A percentile compares a stretch with the other conserved stretches of the same genome.
phyloP scores from a whole-genome alignment of 2,888 invertebrate species.

The Leptinotarsa juncta region DNA sequence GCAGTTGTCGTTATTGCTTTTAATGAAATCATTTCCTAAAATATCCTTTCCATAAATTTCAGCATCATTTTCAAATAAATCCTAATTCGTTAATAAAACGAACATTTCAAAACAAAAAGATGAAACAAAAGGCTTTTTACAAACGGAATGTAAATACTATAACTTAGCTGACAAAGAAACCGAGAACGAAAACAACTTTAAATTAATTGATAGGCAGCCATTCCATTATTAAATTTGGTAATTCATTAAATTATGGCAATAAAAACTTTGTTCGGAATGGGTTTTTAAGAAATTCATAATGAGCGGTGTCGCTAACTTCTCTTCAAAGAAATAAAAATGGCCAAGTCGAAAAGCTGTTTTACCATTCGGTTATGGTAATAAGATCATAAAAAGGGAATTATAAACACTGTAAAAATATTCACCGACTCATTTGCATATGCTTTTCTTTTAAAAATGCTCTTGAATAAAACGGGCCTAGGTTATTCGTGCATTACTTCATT shows the following conservation, averaged over 20 bases:
- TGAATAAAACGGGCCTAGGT: constrained; percentile 21
- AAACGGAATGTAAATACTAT: constrained; percentile 49
- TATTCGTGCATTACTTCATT: constrained; percentile 23
- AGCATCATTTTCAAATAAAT: constrained; percentile 19
- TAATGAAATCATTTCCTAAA: neutral
- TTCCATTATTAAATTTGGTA: constrained; percentile 52
- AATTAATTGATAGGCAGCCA: constrained; percentile 49
- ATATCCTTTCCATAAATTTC: neutral
- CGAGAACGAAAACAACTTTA: constrained; percentile 43
- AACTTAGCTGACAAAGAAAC: constrained; percentile 44
- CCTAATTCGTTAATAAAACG: constrained; percentile 48
- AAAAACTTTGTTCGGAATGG: constrained; percentile 53
- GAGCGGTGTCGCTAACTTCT: constrained; percentile 52
- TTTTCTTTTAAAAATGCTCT: constrained; percentile 24
- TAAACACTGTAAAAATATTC: constrained; percentile 67
- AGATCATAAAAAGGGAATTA: constrained; percentile 65
- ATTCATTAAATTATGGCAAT: constrained; percentile 56
- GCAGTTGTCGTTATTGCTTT: too few relatives aligned
- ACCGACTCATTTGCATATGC: constrained; percentile 54
- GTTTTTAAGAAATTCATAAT: constrained; percentile 57
- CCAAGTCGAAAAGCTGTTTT: constrained; percentile 55
- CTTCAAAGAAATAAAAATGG: constrained; percentile 51
- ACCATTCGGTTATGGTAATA: constrained; percentile 64
- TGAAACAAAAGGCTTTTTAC: constrained; percentile 43
- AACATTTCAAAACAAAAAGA: constrained; percentile 42